Evolutionary conservation across 2,797 vertebrate genomes (phyloP), one percentile per base, ranked within the genome.

Genomic region (Ceryle rudis): DNA sequence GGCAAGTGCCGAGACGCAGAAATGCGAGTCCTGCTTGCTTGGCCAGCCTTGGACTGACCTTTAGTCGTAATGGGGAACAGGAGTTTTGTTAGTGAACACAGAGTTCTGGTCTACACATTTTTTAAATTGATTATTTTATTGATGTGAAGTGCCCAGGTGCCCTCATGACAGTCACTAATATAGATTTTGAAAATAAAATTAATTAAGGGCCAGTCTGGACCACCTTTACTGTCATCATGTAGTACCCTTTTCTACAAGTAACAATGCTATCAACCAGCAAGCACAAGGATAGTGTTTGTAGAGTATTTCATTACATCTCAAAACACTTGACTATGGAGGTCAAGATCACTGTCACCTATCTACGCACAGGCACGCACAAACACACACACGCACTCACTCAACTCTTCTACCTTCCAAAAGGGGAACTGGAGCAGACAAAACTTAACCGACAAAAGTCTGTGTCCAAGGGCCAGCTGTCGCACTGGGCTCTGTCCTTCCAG

Each of bases 151-250:
- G 94, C 95, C 94, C 96, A 96, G 94, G 64, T 96, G 96, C 95
- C 94, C 93, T 94, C 81, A 14, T 5, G 26, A 89, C 95, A 95
- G 94, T 95, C 94, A 96, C 96, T 93, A 95, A 95, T 85, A 95
- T 91, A 90, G 96, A 96, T 95, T 96, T 90, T 54, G 86, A 97
- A 96, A 96, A 95, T 96, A 96, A 94, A 97, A 96, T 96, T 97
- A 96, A 96, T 95, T 95, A 96, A 94, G 91, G 78, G 67, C 96
- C 88, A 87, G 91, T 74, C 90, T 95, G 94, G 95, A 94, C 91
- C 95, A 96, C 94, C 93, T 96, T 95, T 90, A 92, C 95, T 95
- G 96, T 94, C 96, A 96, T 25, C 91, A 42, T 0, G 33, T 54
- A 92, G 93, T 61, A 95, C 90, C 94, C 95, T 96, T 90, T 92